Percentiles rank a stretch among this genome's conserved stretches.
Evolutionary conservation across 2,888 invertebrate species (phyloP).

Genomic region (Dasypolia templi): DNA sequence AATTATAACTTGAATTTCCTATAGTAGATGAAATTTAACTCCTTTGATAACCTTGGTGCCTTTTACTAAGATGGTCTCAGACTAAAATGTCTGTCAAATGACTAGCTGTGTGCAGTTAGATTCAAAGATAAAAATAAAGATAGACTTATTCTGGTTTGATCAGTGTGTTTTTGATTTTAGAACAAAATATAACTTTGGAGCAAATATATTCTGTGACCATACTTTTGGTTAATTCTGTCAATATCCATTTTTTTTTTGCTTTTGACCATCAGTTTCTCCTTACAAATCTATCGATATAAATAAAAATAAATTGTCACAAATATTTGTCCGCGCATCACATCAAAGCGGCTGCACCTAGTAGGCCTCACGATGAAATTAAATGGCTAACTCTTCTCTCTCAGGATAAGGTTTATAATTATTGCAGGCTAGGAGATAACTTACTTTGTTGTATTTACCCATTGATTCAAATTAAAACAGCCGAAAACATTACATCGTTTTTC

Average conservation of each 20-base stretch:
- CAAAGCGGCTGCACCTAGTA: too few relatives aligned
- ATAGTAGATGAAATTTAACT: conserved; percentile 35
- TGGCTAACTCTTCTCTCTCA: too few relatives aligned
- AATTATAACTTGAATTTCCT: conserved; percentile 29
- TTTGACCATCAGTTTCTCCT: neutral
- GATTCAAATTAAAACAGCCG: neutral
- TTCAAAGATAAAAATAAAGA: neutral
- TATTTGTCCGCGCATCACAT: too few relatives aligned
- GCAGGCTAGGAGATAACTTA: too few relatives aligned
- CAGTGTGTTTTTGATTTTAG: neutral
- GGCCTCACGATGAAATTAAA: too few relatives aligned
- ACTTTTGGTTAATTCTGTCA: neutral
- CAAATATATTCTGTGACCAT: neutral
- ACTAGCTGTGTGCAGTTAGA: neutral
- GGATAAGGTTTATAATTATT: too few relatives aligned
- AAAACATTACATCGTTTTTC: neutral
- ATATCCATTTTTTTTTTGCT: neutral
- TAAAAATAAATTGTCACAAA: too few relatives aligned
- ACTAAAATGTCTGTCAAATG: neutral
- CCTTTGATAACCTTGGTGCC: conserved; percentile 11
- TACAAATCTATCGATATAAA: too few relatives aligned
- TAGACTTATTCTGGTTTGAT: too few relatives aligned
- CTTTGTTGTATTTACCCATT: too few relatives aligned
- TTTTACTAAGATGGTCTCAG: conserved; percentile 3
- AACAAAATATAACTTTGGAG: neutral